These are phyloP conservation scores for Hypotaenidia philippensis DNA, from an alignment of 2,797 vertebrate genomes.

Conservation along the genomic window DNA sequence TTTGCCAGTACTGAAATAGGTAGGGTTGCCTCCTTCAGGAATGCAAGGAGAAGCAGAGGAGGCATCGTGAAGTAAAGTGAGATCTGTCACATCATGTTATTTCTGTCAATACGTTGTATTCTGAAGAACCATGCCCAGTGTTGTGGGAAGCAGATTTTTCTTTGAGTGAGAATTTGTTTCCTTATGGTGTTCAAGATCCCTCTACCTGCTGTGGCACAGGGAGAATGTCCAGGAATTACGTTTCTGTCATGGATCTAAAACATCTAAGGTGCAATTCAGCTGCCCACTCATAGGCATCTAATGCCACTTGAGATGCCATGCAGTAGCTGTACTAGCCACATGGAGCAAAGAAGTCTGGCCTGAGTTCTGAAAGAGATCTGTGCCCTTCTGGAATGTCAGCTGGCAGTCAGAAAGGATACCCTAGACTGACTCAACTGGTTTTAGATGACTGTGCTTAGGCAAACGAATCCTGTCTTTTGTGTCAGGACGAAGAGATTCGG, in stretches of 20 bases:
- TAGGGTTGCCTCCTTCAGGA: background rate
- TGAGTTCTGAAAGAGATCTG: background rate
- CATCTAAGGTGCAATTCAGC: rapidly evolving
- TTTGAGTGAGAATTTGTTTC: background rate
- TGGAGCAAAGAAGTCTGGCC: rapidly evolving
- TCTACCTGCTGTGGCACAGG: background rate
- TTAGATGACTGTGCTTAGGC: background rate
- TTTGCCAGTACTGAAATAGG: background rate
- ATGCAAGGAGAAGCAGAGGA: background rate
- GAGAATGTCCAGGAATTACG: background rate
- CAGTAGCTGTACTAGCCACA: rapidly evolving
- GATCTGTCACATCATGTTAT: background rate
- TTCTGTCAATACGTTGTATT: background rate
- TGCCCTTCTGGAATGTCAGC: conserved; percentile 6
- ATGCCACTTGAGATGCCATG: background rate
- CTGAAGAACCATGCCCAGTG: background rate
- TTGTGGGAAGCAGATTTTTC: background rate
- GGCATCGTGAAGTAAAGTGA: background rate
- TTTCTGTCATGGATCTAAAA: background rate
- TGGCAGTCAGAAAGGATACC: background rate
- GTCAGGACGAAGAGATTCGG: background rate
- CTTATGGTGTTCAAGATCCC: background rate
- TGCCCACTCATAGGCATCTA: rapidly evolving
- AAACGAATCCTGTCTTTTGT: conserved; percentile 3
- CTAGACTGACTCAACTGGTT: conserved; percentile 2